Evolutionary conservation across 2,113 vertebrate species (phyloP), one percentile per base, ranked within the genome.

Genomic region (Galeopterus variegatus): DNA sequence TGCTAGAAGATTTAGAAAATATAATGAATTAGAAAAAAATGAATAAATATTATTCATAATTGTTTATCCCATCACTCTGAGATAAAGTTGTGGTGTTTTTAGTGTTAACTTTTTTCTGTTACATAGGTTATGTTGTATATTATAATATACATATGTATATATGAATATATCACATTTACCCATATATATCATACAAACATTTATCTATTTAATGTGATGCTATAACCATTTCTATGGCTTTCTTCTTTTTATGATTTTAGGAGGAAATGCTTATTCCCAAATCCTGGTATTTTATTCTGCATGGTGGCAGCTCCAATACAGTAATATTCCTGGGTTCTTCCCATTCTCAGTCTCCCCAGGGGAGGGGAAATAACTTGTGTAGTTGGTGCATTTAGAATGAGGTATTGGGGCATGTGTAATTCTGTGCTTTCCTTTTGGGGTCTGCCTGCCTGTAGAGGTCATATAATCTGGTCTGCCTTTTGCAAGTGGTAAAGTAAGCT

Each of bases 1-100:
- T 64, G 72, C 50, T 5, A 88, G 18, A 93, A 94, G 3, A 60
- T 73, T 92, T 75, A 73, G 56, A 89, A 93, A 85, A 64, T 19
- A 95, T 4, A 86, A 28, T 64, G 23, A 95, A 76, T 76, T 93
- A 80, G 36, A 85, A 83, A 95, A 73, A 62, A 56, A 67, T 3
- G 52, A 93, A 82, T 48, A 79, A 60, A n/a, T 76, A 82, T 76
- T 82, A 89, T 60, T 79, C 14, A 11, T 76, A 80, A 75, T 36
- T 58, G 41, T 86, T 85, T 52, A 90, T 69, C 13, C 24, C 5
- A 54, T 95, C 10, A 67, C 4, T 23, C 36, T 91, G 41, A 81
- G 69, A 82, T 77, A 95, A 87, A 13, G 11, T 70, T 72, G 75
- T 77, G 8, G 3, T 84, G 1, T 62, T 94, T 81, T 85, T 48